Conservation (phyloP, 2,888 invertebrate genomes). For the Strigamia maritima region DNA sequence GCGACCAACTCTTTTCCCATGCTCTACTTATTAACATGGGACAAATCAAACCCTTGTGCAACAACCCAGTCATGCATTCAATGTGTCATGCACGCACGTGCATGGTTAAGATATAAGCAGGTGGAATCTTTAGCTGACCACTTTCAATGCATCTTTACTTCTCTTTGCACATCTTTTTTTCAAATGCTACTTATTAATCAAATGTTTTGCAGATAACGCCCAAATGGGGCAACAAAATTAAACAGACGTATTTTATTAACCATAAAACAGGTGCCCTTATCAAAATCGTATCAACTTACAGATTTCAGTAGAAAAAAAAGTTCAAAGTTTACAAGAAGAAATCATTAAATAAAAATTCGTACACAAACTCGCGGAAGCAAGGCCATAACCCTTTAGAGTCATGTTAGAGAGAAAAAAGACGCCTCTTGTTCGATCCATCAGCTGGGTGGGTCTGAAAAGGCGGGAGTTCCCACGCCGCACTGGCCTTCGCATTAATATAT, state of each 20-base stretch:
- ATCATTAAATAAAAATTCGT: neutral
- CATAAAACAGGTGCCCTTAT: neutral
- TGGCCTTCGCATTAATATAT: slow-evolving; percentile 4
- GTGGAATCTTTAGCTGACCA: neutral
- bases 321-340: neutral
- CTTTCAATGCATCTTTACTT: neutral
- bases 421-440: slow-evolving; percentile 14
- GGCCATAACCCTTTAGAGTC: slow-evolving; percentile 9
- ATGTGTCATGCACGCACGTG: slow-evolving; percentile 22
- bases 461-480: slow-evolving; percentile 21
- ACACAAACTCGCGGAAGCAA: slow-evolving; percentile 1
- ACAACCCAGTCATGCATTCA: neutral
- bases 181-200: slow-evolving; percentile 12
- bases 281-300: neutral
- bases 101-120: neutral
- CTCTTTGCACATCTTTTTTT: neutral
- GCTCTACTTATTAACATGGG: slow-evolving; percentile 21
- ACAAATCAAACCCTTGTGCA: slow-evolving; percentile 8
- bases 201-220: neutral
- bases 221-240: neutral
- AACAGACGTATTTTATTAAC: slow-evolving; percentile 6
- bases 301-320: neutral
- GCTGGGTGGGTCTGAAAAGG: neutral
- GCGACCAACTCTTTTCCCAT: slow-evolving; percentile 1
- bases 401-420: neutral